Base-by-base conservation (phyloP, 2,888 invertebrate genomes). In the Dolomedes plantarius region DNA sequence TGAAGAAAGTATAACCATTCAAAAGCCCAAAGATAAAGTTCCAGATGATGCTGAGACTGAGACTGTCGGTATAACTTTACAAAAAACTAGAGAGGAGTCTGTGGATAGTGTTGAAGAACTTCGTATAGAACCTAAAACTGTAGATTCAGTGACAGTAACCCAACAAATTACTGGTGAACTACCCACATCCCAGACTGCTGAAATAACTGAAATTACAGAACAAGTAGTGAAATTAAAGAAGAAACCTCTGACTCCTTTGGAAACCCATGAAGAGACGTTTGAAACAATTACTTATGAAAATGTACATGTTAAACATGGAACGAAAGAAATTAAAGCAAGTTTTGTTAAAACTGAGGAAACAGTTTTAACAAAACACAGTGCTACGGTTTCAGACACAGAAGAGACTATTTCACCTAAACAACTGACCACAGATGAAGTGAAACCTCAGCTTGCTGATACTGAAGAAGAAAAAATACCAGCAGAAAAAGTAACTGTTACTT, bases 1-100 rank as follows among this genome's bases (percentile, higher is more conserved):
- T 31, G 86, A 86, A 68, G 85, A 81, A 23, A 64, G 77, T 19
- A 62, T 82, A 28, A 89, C 90, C 90, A 78, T 77, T n/a, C 75
- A 68, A 65, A 87, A 83, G 19, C 87, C 86, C 27, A 32, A 78
- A 76, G 27, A 5, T 27, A 68, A 67, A 74, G 31, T 29, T 36
- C 19, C n/a, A 5, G 80, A 72, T 13, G 50, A 69, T 36, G 65
- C 75, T 65, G 46, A 74, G 36, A 36, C 9, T 36, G 36, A 36
- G 9, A 9, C 9, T 36, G 36, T 7, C 36, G 16, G 7, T 36
- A 36, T 7, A 36, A 36, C 36, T 9, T 36, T 5, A 36, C 5
- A 36, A 36, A 9, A 36, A 36, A 36, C 36, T 36, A 9, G 9
- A 46, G 46, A 46, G 2, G 56, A 56, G 16, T 16, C 16, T 2